These are phyloP conservation scores for Drosophila gunungcola DNA, from an alignment of 1,140 invertebrate genomes.

Conservation along the genomic window DNA sequence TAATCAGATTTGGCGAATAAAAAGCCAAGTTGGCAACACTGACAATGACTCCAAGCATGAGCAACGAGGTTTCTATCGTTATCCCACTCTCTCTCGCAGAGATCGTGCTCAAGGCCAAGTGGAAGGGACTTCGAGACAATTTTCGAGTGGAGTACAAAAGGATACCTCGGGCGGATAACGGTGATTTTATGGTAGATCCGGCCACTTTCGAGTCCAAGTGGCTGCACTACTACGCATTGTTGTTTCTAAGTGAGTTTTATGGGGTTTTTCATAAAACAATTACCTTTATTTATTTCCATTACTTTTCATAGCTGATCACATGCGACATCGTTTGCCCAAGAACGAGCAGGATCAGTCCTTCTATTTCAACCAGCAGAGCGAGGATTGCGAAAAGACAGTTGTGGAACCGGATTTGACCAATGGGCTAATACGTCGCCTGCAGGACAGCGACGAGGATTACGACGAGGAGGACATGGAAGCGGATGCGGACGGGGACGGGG, in stretches of 20 bases:
- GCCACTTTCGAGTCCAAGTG: conserved; percentile 83
- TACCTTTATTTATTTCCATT: neutral
- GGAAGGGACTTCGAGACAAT: conserved; percentile 84
- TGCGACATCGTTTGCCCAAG: conserved; percentile 80
- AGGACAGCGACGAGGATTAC: conserved; percentile 81
- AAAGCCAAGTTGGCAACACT: conserved; percentile 22
- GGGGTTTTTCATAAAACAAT: neutral
- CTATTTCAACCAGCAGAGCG: conserved; percentile 78
- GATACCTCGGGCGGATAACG: conserved; percentile 80
- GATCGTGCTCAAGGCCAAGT: conserved; percentile 84
- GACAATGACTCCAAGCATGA: neutral
- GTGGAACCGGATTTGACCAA: conserved; percentile 82
- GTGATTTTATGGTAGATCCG: conserved; percentile 78
- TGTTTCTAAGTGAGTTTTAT: conserved; percentile 77
- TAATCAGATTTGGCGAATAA: conserved; percentile 7
- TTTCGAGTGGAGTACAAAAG: conserved; percentile 84
- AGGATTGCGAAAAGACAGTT: conserved; percentile 81
- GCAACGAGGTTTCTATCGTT: conserved; percentile 3
- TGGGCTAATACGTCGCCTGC: conserved; percentile 74
- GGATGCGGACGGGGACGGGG: conserved; percentile 64
- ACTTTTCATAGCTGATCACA: conserved; percentile 71
- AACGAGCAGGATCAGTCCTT: conserved; percentile 81
- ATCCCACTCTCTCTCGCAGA: conserved; percentile 44
- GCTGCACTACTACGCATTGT: conserved; percentile 80
- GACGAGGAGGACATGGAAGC: conserved; percentile 77